Conservation (phyloP, 1,140 invertebrate species). For the Apis cerana region DNA sequence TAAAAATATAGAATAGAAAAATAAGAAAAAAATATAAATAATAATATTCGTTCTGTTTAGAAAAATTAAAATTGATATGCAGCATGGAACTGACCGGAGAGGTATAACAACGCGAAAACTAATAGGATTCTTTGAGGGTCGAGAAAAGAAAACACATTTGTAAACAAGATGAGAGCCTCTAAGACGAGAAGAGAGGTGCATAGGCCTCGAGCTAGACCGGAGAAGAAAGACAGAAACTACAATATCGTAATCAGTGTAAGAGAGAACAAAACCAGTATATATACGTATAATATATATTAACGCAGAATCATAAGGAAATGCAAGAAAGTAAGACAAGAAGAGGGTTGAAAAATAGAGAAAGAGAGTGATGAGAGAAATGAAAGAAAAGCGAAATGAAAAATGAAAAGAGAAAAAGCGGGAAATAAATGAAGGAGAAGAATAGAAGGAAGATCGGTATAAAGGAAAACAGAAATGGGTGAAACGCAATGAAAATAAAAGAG, state of each 20-base stretch:
- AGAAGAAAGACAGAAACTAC: not conserved
- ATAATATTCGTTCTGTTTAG: not conserved
- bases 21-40: too few species aligned
- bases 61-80: not conserved
- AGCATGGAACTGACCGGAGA: not conserved
- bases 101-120: not conserved
- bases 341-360: slow-evolving; percentile 18
- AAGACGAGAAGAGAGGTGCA: slow-evolving; percentile 4
- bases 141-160: not conserved
- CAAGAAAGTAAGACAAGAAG: not conserved
- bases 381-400: not conserved
- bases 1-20: too few species aligned
- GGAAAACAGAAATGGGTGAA: slow-evolving; percentile 37
- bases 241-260: not conserved
- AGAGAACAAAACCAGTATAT: not conserved
- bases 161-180: slow-evolving; percentile 66
- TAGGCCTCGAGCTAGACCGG: slow-evolving; percentile 1
- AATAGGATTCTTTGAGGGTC: not conserved
- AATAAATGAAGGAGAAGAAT: slow-evolving; percentile 14
- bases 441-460: not conserved
- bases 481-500: slow-evolving; percentile 20
- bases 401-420: slow-evolving; percentile 15
- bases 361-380: not conserved
- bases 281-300: not conserved
- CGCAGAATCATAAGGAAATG: not conserved